phyloP scores from a whole-genome alignment of 2,113 vertebrate genomes.

The Cephalopterus ornatus region DNA sequence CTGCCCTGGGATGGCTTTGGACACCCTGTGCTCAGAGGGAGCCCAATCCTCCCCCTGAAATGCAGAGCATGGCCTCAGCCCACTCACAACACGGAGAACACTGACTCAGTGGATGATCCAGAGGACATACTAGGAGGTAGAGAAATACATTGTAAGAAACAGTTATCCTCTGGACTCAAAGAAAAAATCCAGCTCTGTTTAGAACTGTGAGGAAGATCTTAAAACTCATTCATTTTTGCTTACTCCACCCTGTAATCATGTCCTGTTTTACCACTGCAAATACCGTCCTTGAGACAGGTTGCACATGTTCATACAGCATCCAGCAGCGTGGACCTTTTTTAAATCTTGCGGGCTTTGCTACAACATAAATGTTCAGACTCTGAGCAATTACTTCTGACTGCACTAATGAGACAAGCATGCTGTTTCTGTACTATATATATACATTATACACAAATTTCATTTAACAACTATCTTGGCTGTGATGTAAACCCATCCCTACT shows the following conservation, averaged over 20 bases:
- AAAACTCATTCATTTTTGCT: not conserved
- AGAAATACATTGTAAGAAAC: not conserved
- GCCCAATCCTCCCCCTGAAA: not conserved
- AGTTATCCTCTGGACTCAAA: not conserved
- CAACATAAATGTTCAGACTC: not conserved
- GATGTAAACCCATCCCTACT: conserved; percentile 42
- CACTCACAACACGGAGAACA: fast-evolving
- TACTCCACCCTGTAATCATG: not conserved
- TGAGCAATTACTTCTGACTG: conserved; percentile 16
- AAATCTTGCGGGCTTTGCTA: not conserved
- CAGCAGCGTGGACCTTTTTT: not conserved
- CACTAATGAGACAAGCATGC: conserved; percentile 27
- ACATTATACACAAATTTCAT: not conserved
- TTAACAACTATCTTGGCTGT: conserved; percentile 43
- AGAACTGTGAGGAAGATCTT: not conserved
- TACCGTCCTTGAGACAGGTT: not conserved
- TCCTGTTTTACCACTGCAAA: not conserved
- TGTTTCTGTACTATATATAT: not conserved
- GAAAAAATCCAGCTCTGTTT: not conserved
- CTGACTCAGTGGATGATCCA: not conserved
- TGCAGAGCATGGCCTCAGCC: not conserved
- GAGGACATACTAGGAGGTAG: not conserved
- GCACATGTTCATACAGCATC: not conserved
- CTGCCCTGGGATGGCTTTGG: not conserved
- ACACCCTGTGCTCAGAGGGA: fast-evolving